A percentile compares a stretch with the other conserved stretches of the same genome.
These are phyloP conservation scores for Lamellibrachia satsuma DNA, from an alignment of 2,888 invertebrate species.

Conservation along the genomic window DNA sequence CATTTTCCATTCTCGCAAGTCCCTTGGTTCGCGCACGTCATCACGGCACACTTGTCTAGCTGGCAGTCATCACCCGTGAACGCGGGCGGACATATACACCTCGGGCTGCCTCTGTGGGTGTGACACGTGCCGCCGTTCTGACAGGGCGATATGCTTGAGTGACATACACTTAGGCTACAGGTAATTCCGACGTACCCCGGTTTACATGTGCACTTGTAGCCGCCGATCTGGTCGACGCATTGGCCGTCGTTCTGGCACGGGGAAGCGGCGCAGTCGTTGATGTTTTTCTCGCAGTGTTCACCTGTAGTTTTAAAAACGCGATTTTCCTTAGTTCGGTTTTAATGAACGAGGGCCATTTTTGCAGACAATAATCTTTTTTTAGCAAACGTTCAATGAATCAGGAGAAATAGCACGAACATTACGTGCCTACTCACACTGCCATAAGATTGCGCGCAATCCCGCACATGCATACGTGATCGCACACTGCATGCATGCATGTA, in stretches of 20 bases:
- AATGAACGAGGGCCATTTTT: too few species aligned
- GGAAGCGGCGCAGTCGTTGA: not conserved
- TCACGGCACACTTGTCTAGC: conserved; percentile 47
- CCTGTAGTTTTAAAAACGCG: not conserved
- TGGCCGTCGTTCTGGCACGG: not conserved
- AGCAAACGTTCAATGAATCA: too few species aligned
- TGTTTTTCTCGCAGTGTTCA: not conserved
- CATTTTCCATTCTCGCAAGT: conserved; percentile 25
- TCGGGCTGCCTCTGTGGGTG: conserved; percentile 40
- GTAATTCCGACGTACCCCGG: not conserved
- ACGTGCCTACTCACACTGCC: too few species aligned
- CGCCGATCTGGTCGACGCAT: not conserved
- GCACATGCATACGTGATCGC: too few species aligned
- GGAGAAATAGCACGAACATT: too few species aligned
- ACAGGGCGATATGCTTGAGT: conserved; percentile 42
- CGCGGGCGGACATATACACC: conserved; percentile 47
- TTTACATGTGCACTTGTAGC: not conserved
- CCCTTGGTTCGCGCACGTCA: conserved; percentile 37
- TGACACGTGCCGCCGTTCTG: conserved; percentile 53
- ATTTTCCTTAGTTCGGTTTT: not conserved
- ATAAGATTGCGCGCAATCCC: too few species aligned
- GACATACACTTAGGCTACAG: not conserved
- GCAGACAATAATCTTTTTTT: too few species aligned
- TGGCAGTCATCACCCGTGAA: conserved; percentile 54
- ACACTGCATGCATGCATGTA: too few species aligned